Percentiles rank a stretch among this genome's conserved stretches.
Conservation (phyloP, 2,888 invertebrate species). For the Cataglyphis altisquamis region DNA sequence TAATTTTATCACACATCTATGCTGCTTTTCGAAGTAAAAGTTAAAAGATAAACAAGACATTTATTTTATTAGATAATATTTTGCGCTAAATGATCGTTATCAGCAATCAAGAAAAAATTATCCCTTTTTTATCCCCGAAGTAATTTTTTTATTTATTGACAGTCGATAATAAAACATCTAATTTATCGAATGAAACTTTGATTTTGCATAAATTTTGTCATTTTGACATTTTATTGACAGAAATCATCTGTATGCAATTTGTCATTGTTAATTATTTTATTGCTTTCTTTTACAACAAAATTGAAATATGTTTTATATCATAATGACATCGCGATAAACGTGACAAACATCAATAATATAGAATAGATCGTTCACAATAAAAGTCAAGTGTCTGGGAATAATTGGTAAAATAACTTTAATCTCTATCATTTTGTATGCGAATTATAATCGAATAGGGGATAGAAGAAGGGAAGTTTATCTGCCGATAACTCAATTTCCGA, state of each 20-base stretch:
- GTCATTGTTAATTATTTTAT: neutral
- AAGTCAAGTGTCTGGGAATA: neutral
- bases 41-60: too few species aligned
- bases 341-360: neutral
- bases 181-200: neutral
- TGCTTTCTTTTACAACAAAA: neutral
- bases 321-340: neutral
- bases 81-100: neutral
- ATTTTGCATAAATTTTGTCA: neutral
- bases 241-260: neutral
- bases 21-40: too few species aligned
- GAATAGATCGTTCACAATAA: neutral
- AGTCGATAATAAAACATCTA: neutral
- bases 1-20: neutral
- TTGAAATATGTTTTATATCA: neutral
- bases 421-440: too few species aligned
- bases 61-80: neutral
- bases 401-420: too few species aligned
- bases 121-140: too few species aligned
- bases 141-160: neutral
- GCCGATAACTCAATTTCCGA: slow-evolving; percentile 22
- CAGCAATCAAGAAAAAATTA: neutral
- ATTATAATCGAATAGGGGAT: neutral
- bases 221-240: neutral
- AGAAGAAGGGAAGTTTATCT: neutral